Evolutionary conservation across 2,888 invertebrate species (phyloP).

Genomic region (Heteromyza rotundicornis): DNA sequence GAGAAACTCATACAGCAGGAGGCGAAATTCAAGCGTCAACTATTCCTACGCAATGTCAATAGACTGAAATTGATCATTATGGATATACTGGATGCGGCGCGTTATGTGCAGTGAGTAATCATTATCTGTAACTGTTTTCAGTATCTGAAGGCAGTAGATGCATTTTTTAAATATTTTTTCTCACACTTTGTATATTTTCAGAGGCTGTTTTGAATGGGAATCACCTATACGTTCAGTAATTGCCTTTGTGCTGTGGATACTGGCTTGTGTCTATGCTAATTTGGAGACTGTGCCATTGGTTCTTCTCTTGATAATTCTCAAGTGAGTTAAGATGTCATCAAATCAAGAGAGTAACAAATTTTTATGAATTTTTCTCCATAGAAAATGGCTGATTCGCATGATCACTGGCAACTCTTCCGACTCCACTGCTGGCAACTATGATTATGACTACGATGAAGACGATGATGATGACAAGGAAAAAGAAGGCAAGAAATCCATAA

Average conservation of each 20-base stretch:
- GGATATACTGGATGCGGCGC: constrained; percentile 86
- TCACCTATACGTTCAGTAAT: constrained; percentile 82
- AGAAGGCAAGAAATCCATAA: constrained; percentile 94
- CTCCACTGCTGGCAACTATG: constrained; percentile 60
- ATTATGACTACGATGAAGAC: constrained; percentile 75
- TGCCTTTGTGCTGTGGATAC: constrained; percentile 84
- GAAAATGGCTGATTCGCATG: constrained; percentile 61
- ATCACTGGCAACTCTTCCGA: constrained; percentile 57
- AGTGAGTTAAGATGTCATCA: constrained; percentile 64
- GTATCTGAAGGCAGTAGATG: not conserved
- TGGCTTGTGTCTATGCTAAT: constrained; percentile 92
- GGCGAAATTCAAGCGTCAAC: constrained; percentile 92
- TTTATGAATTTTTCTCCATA: constrained; percentile 29
- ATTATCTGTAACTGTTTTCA: not conserved
- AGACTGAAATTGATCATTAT: constrained; percentile 88
- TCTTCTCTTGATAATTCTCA: constrained; percentile 78
- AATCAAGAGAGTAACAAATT: too few species aligned
- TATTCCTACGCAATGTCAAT: constrained; percentile 93
- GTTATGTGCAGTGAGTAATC: constrained; percentile 83
- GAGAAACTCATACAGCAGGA: constrained; percentile 95
- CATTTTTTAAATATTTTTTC: not conserved
- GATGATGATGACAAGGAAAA: constrained; percentile 92
- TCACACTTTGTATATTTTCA: constrained; percentile 60
- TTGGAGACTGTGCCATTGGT: constrained; percentile 93
- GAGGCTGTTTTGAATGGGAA: constrained; percentile 98